phyloP scores from a whole-genome alignment of 2,888 invertebrate species.

The Chymomyza procnemis region DNA sequence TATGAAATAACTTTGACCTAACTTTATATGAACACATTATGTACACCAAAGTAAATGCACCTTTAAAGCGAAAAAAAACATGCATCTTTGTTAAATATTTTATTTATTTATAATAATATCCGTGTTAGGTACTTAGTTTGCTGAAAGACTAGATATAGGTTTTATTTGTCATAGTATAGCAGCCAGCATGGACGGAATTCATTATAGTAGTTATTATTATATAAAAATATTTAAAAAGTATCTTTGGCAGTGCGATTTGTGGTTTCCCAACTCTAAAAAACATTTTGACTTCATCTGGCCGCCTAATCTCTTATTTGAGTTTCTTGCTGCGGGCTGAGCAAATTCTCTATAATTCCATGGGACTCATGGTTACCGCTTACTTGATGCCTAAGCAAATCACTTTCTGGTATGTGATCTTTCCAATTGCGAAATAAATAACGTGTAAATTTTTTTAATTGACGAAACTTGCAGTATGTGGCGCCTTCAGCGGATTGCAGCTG shows the following conservation, averaged over 20 bases:
- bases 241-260: conserved; percentile 59
- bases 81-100: neutral
- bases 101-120: conserved; percentile 50
- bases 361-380: neutral
- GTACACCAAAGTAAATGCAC: neutral
- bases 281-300: conserved; percentile 12
- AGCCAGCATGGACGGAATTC: conserved; percentile 64
- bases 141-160: conserved; percentile 46
- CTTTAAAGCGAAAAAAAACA: neutral
- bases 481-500: conserved; percentile 95
- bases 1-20: neutral
- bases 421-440: conserved; percentile 93
- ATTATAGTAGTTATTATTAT: conserved; percentile 25
- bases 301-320: conserved; percentile 16
- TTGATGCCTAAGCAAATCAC: conserved; percentile 52
- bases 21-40: neutral
- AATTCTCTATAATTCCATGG: conserved; percentile 40
- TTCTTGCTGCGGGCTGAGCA: conserved; percentile 44
- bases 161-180: conserved; percentile 3
- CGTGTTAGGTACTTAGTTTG: conserved; percentile 40
- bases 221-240: conserved; percentile 33
- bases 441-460: conserved; percentile 93
- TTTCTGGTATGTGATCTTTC: conserved; percentile 92
- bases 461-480: conserved; percentile 94
- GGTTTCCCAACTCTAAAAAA: conserved; percentile 12